Evolutionary conservation across 23 tunicate species (phyloP).

Genomic region (Styela clava): DNA sequence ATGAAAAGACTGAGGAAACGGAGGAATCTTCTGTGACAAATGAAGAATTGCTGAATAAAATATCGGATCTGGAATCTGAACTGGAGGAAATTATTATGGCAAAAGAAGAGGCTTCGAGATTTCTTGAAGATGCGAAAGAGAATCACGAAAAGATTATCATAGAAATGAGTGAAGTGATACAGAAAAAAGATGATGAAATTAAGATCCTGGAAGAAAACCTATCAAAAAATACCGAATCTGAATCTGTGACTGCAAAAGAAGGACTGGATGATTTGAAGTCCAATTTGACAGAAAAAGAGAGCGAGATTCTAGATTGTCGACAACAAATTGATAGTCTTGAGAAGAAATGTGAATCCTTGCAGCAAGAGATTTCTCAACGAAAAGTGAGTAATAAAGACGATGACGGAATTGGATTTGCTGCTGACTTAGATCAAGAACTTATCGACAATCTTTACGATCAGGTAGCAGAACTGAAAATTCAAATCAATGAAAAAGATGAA

Average conservation of each 20-base stretch:
- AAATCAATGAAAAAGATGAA: constrained; percentile 22
- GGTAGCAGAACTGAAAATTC: constrained; percentile 20
- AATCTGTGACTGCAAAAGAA: background rate
- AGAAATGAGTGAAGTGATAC: background rate
- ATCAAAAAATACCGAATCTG: too few relatives aligned
- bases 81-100: background rate
- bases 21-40: background rate
- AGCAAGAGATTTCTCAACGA: background rate
- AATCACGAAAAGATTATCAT: background rate
- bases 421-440: constrained; percentile 20
- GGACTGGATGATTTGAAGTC: background rate
- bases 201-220: background rate
- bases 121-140: background rate
- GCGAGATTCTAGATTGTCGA: background rate
- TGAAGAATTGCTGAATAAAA: background rate
- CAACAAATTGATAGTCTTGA: background rate
- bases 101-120: background rate
- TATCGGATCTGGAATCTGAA: constrained; percentile 16
- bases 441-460: constrained; percentile 10
- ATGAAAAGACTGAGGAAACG: background rate
- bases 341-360: background rate
- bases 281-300: background rate
- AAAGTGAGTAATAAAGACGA: background rate
- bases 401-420: constrained; percentile 27
- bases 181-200: background rate